Evolutionary conservation across 2,797 vertebrate species (phyloP).

Genomic region (Xenopus petersii): DNA sequence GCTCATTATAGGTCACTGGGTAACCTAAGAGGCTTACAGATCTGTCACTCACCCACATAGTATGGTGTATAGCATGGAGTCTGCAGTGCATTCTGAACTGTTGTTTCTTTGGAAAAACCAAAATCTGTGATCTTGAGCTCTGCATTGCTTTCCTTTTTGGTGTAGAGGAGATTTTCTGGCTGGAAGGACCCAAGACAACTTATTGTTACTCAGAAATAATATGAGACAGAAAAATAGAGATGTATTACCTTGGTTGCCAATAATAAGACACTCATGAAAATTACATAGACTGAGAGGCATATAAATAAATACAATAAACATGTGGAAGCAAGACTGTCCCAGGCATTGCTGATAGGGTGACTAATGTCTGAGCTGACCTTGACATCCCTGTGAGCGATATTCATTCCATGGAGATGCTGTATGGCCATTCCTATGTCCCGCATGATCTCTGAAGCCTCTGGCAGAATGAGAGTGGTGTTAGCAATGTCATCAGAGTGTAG

Average conservation of each 20-base stretch:
- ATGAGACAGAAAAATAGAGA: no score
- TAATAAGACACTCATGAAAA: no score
- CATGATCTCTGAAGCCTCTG: slow-evolving; percentile 96
- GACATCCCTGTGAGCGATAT: slow-evolving; percentile 94
- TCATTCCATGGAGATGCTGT: slow-evolving; percentile 83
- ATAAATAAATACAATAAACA: no score
- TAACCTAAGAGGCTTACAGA: neutral
- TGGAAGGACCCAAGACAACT: slow-evolving; percentile 54
- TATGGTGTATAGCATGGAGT: slow-evolving; percentile 97
- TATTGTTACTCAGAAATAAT: neutral
- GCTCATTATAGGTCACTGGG: no score
- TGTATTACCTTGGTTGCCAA: no score
- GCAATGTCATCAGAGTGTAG: neutral
- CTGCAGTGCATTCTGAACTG: slow-evolving; percentile 85
- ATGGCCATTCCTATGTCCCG: slow-evolving; percentile 91
- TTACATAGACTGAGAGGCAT: no score
- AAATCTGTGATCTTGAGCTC: slow-evolving; percentile 96
- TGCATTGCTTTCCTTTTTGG: slow-evolving; percentile 72
- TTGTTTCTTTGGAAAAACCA: slow-evolving; percentile 96
- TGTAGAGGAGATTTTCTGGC: slow-evolving; percentile 97
- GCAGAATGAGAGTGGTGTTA: slow-evolving; percentile 15
- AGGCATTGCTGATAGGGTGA: no score
- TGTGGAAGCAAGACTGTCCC: no score
- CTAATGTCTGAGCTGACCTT: slow-evolving; percentile 72
- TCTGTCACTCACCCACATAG: slow-evolving; percentile 87